Conservation (phyloP, 2,113 vertebrate species). For the Pitta sordida region DNA sequence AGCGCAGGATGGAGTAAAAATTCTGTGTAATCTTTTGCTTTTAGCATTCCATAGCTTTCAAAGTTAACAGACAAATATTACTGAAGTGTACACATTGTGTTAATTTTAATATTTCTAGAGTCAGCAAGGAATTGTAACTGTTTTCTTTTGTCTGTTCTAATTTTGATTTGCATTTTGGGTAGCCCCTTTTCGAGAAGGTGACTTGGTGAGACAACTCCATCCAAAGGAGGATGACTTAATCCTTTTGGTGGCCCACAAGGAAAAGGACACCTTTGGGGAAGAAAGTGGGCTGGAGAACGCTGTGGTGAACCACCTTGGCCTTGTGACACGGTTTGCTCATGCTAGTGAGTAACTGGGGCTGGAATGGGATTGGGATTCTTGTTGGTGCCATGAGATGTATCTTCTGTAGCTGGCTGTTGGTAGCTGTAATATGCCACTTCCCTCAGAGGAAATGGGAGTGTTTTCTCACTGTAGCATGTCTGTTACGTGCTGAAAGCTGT, state of each 20-base stretch:
- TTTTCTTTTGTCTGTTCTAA: background rate
- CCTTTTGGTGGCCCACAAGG: constrained; percentile 71
- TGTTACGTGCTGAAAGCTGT: background rate
- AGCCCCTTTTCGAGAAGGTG: constrained; percentile 65
- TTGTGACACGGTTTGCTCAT: constrained; percentile 67
- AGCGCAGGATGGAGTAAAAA: background rate
- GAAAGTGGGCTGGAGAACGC: background rate
- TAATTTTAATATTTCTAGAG: background rate
- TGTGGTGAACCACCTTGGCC: constrained; percentile 58
- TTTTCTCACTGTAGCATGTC: background rate
- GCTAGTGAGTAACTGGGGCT: constrained; percentile 48
- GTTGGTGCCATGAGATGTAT: background rate
- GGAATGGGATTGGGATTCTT: background rate
- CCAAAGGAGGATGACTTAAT: constrained; percentile 85
- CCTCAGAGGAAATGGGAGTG: background rate
- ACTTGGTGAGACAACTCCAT: constrained; percentile 72
- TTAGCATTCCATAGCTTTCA: background rate
- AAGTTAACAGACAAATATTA: background rate
- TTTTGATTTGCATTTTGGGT: background rate
- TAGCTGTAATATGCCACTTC: background rate
- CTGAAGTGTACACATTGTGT: background rate
- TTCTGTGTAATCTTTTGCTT: background rate
- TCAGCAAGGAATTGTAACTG: background rate
- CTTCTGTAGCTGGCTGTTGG: background rate
- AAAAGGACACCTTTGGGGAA: constrained; percentile 27